A percentile compares a stretch with the other conserved stretches of the same genome.
These are phyloP conservation scores for Agrypnus murinus DNA, from an alignment of 2,888 invertebrate species.

Conservation along the genomic window DNA sequence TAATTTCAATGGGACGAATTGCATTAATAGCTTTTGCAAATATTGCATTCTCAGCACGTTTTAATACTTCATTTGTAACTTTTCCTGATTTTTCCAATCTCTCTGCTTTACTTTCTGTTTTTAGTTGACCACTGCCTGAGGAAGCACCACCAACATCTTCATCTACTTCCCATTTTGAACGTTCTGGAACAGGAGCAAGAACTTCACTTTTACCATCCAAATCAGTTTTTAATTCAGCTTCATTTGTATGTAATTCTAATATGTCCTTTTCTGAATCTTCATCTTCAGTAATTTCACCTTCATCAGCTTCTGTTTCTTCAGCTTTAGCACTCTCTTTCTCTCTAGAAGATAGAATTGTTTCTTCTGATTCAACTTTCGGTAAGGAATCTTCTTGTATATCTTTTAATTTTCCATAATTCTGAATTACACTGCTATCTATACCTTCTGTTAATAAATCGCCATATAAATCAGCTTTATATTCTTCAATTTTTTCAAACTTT, in stretches of 20 bases:
- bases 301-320: slow-evolving; percentile 53
- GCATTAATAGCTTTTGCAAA: slow-evolving; percentile 92
- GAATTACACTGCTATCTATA: slow-evolving; percentile 75
- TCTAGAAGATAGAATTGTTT: slow-evolving; percentile 28
- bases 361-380: slow-evolving; percentile 40
- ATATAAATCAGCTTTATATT: slow-evolving; percentile 70
- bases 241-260: slow-evolving; percentile 75
- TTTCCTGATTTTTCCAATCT: slow-evolving; percentile 75
- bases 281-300: slow-evolving; percentile 63
- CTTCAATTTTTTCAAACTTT: slow-evolving; percentile 57
- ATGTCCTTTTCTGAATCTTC: slow-evolving; percentile 73
- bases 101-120: slow-evolving; percentile 62
- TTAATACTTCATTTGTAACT: slow-evolving; percentile 90
- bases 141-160: slow-evolving; percentile 76
- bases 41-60: slow-evolving; percentile 93
- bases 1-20: slow-evolving; percentile 83
- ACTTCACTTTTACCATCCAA: slow-evolving; percentile 74
- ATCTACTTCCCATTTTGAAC: slow-evolving; percentile 93
- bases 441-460: slow-evolving; percentile 74
- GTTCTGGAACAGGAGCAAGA: slow-evolving; percentile 83
- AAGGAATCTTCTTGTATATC: slow-evolving; percentile 61
- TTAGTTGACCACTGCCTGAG: slow-evolving; percentile 71
- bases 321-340: slow-evolving; percentile 52
- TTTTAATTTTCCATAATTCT: slow-evolving; percentile 73
- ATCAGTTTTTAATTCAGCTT: slow-evolving; percentile 74